These are phyloP conservation scores for Diachrysia chrysitis DNA, from an alignment of 2,888 invertebrate species.

Conservation along the genomic window DNA sequence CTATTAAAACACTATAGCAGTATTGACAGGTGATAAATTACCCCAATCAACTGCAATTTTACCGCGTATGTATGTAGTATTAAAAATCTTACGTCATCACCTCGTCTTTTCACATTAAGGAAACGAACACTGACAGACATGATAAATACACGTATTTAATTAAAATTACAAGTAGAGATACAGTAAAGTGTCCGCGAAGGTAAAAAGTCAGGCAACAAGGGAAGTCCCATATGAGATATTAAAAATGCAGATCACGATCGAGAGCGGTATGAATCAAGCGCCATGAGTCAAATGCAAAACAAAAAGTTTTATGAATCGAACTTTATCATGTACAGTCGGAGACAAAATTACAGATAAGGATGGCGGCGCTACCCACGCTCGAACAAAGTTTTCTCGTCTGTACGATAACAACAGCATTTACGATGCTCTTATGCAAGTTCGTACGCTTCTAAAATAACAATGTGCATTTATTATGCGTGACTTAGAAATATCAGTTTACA, in stretches of 20 bases:
- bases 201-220: slow-evolving; percentile 6
- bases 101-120: slow-evolving; percentile 15
- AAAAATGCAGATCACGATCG: slow-evolving; percentile 12
- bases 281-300: slow-evolving; percentile 26
- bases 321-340: slow-evolving; percentile 38
- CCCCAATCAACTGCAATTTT: slow-evolving; percentile 24
- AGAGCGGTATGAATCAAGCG: slow-evolving; percentile 21
- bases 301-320: slow-evolving; percentile 44
- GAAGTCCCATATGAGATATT: slow-evolving; percentile 13
- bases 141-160: slow-evolving; percentile 19
- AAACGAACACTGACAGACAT: slow-evolving; percentile 29
- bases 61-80: slow-evolving; percentile 5
- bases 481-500: slow-evolving; percentile 28
- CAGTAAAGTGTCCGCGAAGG: slow-evolving; percentile 6
- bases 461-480: slow-evolving; percentile 32
- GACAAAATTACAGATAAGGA: slow-evolving; percentile 41
- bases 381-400: slow-evolving; percentile 24
- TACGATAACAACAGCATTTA: slow-evolving; percentile 50
- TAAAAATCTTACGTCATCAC: slow-evolving; percentile 21
- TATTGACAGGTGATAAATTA: slow-evolving; percentile 35
- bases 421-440: slow-evolving; percentile 40
- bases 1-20: slow-evolving; percentile 19
- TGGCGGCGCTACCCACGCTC: slow-evolving; percentile 25
- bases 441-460: slow-evolving; percentile 47
- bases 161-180: slow-evolving; percentile 18